Evolutionary conservation across 1,140 invertebrate genomes (phyloP).

Genomic region (Papilio glaucus): DNA sequence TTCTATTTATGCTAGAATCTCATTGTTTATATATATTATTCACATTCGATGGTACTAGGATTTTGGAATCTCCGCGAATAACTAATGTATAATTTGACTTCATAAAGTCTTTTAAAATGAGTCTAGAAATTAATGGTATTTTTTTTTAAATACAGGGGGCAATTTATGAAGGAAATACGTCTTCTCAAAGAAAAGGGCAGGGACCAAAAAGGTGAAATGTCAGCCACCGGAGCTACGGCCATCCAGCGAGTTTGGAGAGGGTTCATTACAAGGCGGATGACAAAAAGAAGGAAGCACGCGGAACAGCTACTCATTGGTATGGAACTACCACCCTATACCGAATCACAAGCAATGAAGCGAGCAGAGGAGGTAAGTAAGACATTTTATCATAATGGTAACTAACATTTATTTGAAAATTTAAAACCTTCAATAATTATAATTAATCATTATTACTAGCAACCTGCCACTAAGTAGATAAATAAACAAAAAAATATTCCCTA

Average conservation of each 20-base stretch:
- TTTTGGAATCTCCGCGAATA: too few relatives aligned
- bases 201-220: conserved; percentile 83
- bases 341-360: conserved; percentile 75
- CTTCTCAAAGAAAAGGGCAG: conserved; percentile 89
- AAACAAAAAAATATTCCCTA: too few relatives aligned
- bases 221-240: conserved; percentile 87
- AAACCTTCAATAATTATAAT: too few relatives aligned
- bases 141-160: conserved; percentile 89
- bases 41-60: too few relatives aligned
- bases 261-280: conserved; percentile 88
- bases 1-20: too few relatives aligned
- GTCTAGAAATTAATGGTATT: too few relatives aligned
- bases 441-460: too few relatives aligned
- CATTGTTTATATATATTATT: too few relatives aligned
- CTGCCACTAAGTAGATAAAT: too few relatives aligned
- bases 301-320: conserved; percentile 95
- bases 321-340: conserved; percentile 82
- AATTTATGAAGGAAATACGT: conserved; percentile 95
- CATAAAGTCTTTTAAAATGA: conserved; percentile 19
- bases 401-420: too few relatives aligned
- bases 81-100: too few relatives aligned
- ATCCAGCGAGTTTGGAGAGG: conserved; percentile 94
- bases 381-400: too few relatives aligned
- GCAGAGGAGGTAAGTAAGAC: conserved; percentile 67
- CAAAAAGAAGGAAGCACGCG: conserved; percentile 88